These are phyloP conservation scores for Pelodytes ibericus DNA, from an alignment of 2,797 vertebrate genomes.

Conservation along the genomic window DNA sequence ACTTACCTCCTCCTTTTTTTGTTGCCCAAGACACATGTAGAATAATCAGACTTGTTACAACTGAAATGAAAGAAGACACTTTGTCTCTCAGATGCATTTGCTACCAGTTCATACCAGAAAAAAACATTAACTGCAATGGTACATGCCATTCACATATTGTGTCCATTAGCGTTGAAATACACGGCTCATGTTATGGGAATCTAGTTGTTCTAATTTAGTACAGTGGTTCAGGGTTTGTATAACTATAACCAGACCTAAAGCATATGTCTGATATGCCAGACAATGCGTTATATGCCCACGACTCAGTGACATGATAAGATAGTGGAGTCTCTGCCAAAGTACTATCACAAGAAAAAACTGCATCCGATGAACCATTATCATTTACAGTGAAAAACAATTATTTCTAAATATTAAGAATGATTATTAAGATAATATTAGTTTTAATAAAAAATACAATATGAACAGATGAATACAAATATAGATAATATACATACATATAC, in stretches of 20 bases:
- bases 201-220: not conserved
- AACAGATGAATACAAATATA: not conserved
- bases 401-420: too few species aligned
- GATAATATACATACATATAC: too few species aligned
- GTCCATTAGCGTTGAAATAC: not conserved
- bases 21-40: slow-evolving; percentile 94
- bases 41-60: slow-evolving; percentile 98
- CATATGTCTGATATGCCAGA: slow-evolving; percentile 46
- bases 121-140: not conserved
- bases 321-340: slow-evolving; percentile 30
- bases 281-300: slow-evolving; percentile 48
- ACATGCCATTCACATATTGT: not conserved
- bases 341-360: slow-evolving; percentile 5
- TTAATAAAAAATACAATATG: not conserved
- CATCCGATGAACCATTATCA: not conserved
- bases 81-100: slow-evolving; percentile 56
- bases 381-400: not conserved
- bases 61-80: slow-evolving; percentile 76
- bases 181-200: not conserved
- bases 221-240: not conserved
- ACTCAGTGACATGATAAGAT: slow-evolving; percentile 31
- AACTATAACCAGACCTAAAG: slow-evolving; percentile 5
- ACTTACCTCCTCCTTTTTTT: slow-evolving; percentile 84
- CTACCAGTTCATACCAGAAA: not conserved
- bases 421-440: too few species aligned